Evolutionary conservation across 1,140 invertebrate genomes (phyloP).

Genomic region (Centruroides vittatus): DNA sequence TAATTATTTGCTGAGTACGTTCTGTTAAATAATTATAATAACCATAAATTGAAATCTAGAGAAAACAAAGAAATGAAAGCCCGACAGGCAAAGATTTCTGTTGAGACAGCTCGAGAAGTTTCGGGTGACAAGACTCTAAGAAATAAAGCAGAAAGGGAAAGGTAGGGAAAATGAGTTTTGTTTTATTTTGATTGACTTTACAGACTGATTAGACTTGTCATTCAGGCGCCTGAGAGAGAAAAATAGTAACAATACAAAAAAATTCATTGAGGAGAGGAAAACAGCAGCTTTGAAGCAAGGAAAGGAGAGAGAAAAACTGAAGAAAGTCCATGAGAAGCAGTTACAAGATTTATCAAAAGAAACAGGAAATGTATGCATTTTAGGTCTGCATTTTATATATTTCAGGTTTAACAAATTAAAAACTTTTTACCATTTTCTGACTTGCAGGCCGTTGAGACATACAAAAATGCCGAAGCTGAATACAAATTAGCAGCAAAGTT

Average conservation of each 20-base stretch:
- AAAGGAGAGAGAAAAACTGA: slow-evolving; percentile 85
- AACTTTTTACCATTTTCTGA: slow-evolving; percentile 11
- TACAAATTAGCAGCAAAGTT: slow-evolving; percentile 77
- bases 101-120: slow-evolving; percentile 92
- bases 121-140: slow-evolving; percentile 90
- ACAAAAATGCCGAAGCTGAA: slow-evolving; percentile 86
- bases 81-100: slow-evolving; percentile 85
- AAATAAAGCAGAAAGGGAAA: slow-evolving; percentile 93
- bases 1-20: too few relatives aligned
- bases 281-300: slow-evolving; percentile 68
- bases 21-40: too few relatives aligned
- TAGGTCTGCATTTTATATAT: not conserved
- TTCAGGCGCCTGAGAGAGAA: slow-evolving; percentile 60
- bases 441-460: slow-evolving; percentile 78
- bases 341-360: slow-evolving; percentile 29
- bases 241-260: slow-evolving; percentile 97
- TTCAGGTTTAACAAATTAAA: too few relatives aligned
- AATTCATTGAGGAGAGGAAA: slow-evolving; percentile 95
- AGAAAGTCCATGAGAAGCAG: slow-evolving; percentile 82
- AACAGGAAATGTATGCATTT: slow-evolving; percentile 14
- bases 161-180: slow-evolving; percentile 28
- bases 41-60: slow-evolving; percentile 31
- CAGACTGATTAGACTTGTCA: too few relatives aligned
- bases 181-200: too few relatives aligned
- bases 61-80: slow-evolving; percentile 95